Conservation (phyloP, 2,888 invertebrate genomes). For the Ametastegia equiseti region DNA sequence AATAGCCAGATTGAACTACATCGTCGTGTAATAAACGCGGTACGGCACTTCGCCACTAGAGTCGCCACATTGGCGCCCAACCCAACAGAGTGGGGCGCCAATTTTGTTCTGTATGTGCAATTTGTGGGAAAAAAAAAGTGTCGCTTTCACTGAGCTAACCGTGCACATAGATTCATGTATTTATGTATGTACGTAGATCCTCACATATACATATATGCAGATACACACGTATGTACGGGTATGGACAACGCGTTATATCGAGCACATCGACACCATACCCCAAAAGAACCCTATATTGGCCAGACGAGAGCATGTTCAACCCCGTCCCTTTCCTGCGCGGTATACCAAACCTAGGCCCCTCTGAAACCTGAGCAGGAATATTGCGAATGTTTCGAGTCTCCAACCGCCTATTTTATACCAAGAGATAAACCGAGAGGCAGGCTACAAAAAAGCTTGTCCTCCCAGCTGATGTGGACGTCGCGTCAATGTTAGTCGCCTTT, state of each 20-base stretch:
- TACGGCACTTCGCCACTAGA: neutral
- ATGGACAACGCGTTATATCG: conserved; percentile 17
- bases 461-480: too few relatives aligned
- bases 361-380: conserved; percentile 15
- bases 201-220: neutral
- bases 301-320: conserved; percentile 39
- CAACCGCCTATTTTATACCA: conserved; percentile 9
- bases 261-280: conserved; percentile 4
- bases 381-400: conserved; percentile 43
- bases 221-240: too few relatives aligned
- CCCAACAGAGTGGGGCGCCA: too few relatives aligned
- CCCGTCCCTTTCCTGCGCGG: neutral
- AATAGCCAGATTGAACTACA: conserved; percentile 40
- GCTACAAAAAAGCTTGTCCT: too few relatives aligned
- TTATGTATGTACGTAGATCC: too few relatives aligned
- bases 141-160: too few relatives aligned
- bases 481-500: too few relatives aligned
- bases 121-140: too few relatives aligned
- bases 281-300: conserved; percentile 42
- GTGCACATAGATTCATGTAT: too few relatives aligned
- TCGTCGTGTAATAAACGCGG: conserved; percentile 12
- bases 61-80: neutral
- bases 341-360: neutral
- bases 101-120: too few relatives aligned
- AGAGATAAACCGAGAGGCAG: conserved; percentile 5